These are phyloP conservation scores for Neuroscelio doddi DNA, from an alignment of 2,888 invertebrate genomes.

Conservation along the genomic window DNA sequence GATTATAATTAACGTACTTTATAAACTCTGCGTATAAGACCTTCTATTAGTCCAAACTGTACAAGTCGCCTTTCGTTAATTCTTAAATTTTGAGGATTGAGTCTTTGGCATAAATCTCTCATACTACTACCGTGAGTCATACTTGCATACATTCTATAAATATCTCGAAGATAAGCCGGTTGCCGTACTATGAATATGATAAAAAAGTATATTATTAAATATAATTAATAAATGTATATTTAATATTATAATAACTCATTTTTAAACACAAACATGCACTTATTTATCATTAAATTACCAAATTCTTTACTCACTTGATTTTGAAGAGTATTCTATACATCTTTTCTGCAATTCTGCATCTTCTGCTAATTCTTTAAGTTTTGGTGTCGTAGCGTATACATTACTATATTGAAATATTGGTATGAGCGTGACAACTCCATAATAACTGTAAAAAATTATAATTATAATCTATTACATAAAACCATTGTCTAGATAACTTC, in stretches of 20 bases:
- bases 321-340: conserved; percentile 82
- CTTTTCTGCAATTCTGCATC: conserved; percentile 80
- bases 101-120: conserved; percentile 82
- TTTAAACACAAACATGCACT: too few species aligned
- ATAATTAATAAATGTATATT: too few species aligned
- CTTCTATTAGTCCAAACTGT: conserved; percentile 90
- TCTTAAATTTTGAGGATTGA: conserved; percentile 81
- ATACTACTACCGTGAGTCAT: conserved; percentile 86
- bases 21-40: conserved; percentile 85
- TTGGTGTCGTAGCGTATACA: conserved; percentile 86
- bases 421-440: conserved; percentile 82
- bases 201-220: background rate
- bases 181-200: conserved; percentile 74
- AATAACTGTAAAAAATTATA: conserved; percentile 72
- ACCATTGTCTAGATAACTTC: too few species aligned
- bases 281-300: background rate
- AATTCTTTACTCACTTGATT: conserved; percentile 74
- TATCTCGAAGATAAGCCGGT: conserved; percentile 79
- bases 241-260: too few species aligned
- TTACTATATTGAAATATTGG: conserved; percentile 90
- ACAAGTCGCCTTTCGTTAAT: conserved; percentile 88
- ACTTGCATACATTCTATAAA: conserved; percentile 83
- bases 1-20: too few species aligned
- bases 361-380: conserved; percentile 80
- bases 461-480: too few species aligned